Conservation (phyloP, 2,113 vertebrate species). For the Dinomys branickii region DNA sequence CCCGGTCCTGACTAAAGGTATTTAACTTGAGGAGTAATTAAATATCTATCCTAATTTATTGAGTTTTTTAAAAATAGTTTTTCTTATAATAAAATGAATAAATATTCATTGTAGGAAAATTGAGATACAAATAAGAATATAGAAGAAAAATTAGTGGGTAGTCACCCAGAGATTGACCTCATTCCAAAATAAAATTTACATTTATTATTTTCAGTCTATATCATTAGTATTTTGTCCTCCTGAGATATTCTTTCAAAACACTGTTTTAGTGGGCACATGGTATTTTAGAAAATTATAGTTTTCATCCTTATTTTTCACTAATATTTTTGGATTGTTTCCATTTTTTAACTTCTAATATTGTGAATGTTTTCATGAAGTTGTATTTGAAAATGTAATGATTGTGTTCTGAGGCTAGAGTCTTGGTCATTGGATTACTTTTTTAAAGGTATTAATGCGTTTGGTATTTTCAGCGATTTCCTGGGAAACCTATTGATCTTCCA, state of each 20-base stretch:
- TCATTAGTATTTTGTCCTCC: background rate
- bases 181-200: background rate
- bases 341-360: background rate
- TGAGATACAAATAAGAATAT: background rate
- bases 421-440: background rate
- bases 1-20: background rate
- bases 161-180: background rate
- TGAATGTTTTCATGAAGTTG: background rate
- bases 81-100: background rate
- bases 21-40: constrained; percentile 1
- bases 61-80: background rate
- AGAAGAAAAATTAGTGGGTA: background rate
- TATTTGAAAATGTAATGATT: constrained; percentile 31
- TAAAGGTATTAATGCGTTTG: background rate
- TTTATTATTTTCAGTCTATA: background rate
- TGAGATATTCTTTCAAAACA: background rate
- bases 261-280: background rate
- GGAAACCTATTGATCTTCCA: background rate
- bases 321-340: background rate
- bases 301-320: background rate
- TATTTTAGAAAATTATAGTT: background rate
- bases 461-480: background rate
- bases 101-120: background rate
- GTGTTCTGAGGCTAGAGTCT: background rate
- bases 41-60: background rate